Conservation (phyloP, 2,888 invertebrate genomes). For the Drosophila silvestris region DNA sequence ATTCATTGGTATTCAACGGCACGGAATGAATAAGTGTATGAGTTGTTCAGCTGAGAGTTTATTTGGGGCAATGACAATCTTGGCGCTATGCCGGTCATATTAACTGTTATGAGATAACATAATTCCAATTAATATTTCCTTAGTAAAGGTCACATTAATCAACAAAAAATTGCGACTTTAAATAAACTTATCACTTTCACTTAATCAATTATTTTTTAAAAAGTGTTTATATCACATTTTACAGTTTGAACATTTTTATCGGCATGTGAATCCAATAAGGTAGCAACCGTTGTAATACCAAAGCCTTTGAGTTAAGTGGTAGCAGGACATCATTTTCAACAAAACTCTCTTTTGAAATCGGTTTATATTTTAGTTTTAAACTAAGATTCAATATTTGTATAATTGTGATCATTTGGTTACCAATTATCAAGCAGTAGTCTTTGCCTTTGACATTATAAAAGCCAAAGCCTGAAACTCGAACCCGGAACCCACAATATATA, state of each 20-base stretch:
- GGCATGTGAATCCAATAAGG: background rate
- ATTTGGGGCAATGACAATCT: background rate
- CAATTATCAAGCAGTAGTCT: background rate
- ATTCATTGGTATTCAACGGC: background rate
- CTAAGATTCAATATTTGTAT: background rate
- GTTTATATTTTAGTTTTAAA: background rate
- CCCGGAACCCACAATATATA: background rate
- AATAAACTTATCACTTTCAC: background rate
- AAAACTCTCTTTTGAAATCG: background rate
- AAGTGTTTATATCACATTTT: background rate
- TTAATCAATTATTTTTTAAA: background rate
- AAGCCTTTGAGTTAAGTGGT: background rate
- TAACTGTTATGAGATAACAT: background rate
- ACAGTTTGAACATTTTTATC: background rate
- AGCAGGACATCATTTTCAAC: background rate
- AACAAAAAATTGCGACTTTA: background rate
- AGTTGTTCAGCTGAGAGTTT: background rate
- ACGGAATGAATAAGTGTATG: background rate
- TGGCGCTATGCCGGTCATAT: background rate
- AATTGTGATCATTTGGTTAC: background rate
- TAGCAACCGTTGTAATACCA: background rate
- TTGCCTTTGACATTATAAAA: background rate
- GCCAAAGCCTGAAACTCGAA: background rate
- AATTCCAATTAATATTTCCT: background rate
- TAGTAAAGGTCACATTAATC: background rate